These are phyloP conservation scores for Orthonevra nobilis DNA, from an alignment of 2,888 invertebrate species.

Conservation along the genomic window DNA sequence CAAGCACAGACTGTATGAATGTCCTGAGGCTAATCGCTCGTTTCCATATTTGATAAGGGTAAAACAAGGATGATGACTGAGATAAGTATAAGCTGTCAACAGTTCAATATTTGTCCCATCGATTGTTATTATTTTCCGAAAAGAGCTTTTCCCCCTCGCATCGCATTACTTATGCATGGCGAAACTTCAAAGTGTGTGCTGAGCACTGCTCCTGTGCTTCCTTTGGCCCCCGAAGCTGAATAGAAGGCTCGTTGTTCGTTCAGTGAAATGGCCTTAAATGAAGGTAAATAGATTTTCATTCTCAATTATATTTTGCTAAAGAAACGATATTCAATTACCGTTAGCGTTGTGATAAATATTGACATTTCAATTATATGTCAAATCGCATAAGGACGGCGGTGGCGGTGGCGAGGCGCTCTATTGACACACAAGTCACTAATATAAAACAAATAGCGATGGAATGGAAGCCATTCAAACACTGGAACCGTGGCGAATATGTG, in stretches of 20 bases:
- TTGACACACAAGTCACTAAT: conserved; percentile 40
- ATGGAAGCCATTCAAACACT: background rate
- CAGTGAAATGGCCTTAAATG: background rate
- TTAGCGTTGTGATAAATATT: conserved; percentile 49
- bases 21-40: conserved; percentile 30
- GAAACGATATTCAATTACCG: conserved; percentile 45
- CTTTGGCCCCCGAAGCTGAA: background rate
- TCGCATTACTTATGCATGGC: conserved; percentile 43
- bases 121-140: conserved; percentile 25
- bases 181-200: conserved; percentile 42
- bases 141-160: conserved; percentile 18
- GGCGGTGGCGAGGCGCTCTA: background rate
- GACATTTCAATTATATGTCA: conserved; percentile 61
- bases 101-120: conserved; percentile 38
- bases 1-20: no score
- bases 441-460: conserved; percentile 20
- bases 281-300: conserved; percentile 56
- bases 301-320: conserved; percentile 44
- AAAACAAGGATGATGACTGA: conserved; percentile 26
- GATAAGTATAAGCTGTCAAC: conserved; percentile 51
- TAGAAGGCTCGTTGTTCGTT: background rate
- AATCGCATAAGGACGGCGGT: conserved; percentile 22
- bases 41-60: conserved; percentile 44
- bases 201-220: no score
- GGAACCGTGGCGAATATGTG: conserved; percentile 22